Percentiles rank a stretch among this genome's conserved stretches.
Evolutionary conservation across 2,797 vertebrate genomes (phyloP).

Genomic region (Hapalemur alaotrensis): DNA sequence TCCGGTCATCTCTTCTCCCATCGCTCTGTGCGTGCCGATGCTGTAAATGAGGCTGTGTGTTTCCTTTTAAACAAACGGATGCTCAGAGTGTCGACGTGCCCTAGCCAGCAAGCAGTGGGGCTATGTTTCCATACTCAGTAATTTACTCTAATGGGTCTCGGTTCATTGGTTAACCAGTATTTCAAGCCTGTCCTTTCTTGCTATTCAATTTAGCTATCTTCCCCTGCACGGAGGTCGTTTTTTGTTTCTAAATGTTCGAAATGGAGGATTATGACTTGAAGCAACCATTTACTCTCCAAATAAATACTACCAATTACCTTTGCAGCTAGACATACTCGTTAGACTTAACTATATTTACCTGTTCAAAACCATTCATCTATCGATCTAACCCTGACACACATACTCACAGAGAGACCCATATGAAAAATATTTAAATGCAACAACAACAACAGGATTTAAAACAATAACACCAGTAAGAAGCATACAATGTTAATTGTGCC

Average conservation of each 20-base stretch:
- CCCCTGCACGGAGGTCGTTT: slow-evolving; percentile 55
- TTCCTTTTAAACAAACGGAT: slow-evolving; percentile 72
- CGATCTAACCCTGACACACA: background rate
- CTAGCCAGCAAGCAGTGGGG: slow-evolving; percentile 56
- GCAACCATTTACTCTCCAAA: slow-evolving; percentile 72
- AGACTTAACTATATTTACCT: slow-evolving; percentile 69
- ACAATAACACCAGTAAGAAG: slow-evolving; percentile 35
- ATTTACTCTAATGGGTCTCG: slow-evolving; percentile 77
- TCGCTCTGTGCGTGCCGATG: background rate
- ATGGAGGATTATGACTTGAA: slow-evolving; percentile 79
- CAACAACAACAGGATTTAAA: slow-evolving; percentile 41
- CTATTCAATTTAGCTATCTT: slow-evolving; percentile 77
- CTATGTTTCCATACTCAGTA: slow-evolving; percentile 51
- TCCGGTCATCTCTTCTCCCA: slow-evolving; percentile 4
- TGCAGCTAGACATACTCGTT: slow-evolving; percentile 54
- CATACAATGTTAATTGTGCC: slow-evolving; percentile 6
- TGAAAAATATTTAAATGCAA: slow-evolving; percentile 67
- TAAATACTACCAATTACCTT: slow-evolving; percentile 76
- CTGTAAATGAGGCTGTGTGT: slow-evolving; percentile 55
- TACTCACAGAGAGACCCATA: background rate
- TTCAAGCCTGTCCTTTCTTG: slow-evolving; percentile 75
- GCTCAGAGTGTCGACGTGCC: slow-evolving; percentile 9
- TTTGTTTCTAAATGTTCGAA: slow-evolving; percentile 77
- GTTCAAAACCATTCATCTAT: slow-evolving; percentile 65
- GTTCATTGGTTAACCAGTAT: slow-evolving; percentile 78